Base-by-base conservation (phyloP, 2,888 invertebrate species). In the Caenorhabditis sulstoni region DNA sequence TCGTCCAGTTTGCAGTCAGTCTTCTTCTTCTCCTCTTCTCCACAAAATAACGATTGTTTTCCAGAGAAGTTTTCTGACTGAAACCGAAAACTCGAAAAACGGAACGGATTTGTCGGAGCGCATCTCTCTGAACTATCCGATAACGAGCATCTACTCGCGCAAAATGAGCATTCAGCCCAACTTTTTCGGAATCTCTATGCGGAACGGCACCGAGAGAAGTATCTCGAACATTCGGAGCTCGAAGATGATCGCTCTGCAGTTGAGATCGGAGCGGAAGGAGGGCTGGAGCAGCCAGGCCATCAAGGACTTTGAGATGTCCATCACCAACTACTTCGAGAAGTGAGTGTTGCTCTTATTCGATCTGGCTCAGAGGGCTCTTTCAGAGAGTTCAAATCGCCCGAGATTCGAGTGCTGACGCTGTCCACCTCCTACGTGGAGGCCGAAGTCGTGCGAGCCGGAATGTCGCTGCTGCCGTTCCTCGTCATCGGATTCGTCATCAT, bases 371-470 rank as follows among this genome's bases (percentile, higher is more conserved):
- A 29, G 4, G 29, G 3, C 29, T 3, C 7, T 61, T 85, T 67
- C 59, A 87, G 87, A 50, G 75, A 85, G 14, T 88, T 85, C 81
- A 52, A 74, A 23, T 87, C 87, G n/a, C 47, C 64, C 1, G 57
- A 81, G 11, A 70, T 88, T 9, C 79, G 82, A 9, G 85, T 88
- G n/a, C 68, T 88, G 23, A 86, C 85, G 37, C 80, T 88, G 8
- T 85, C 85, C 45, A 88, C 88, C 0, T 85, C 88, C 3, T 88
- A 81, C 44, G 87, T 88, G 8, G 88, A 88, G 61, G 71, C 83
- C 20, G 88, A 88, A 65, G 87, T 88, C 7, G 87, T 88, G 11
- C 58, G 86, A 55, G 83, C 85, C 37, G 85, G 85, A 50, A 84
- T 84, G 84, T 77, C 76, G 9, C 74, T 88, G 66, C 78, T 88